Evolutionary conservation across 2,113 vertebrate genomes (phyloP), one percentile per base, ranked within the genome.

Genomic region (Edolisoma coerulescens): DNA sequence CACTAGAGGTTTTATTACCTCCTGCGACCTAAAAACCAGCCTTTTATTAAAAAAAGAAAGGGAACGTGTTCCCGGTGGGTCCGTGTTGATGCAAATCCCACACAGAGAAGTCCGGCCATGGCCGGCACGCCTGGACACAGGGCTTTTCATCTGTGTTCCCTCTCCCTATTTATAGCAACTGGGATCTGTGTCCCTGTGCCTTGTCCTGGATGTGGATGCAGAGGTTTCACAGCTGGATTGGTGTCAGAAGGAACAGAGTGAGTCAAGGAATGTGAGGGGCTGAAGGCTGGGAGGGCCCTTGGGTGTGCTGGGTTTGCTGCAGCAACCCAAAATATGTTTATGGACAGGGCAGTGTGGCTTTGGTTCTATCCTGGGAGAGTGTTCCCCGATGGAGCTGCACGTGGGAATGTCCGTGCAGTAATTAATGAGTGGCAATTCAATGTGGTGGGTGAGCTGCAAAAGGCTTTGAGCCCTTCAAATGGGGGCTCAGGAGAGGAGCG

Each of bases 91-190:
- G 9, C 57, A 16, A 54, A 87, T 78, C 83, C 79, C 7, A 11
- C 33, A 2, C 0, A 1, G 33, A 68, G 78, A 17, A 53, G 52
- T 6, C 27, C 0, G 6, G 19, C 30, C 4, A 8, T 2, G 9
- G 45, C 83, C 10, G 2, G 63, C 44, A 3, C 0, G 19, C 67
- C 39, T 8, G 74, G 65, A 28, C 11, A 8, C 1, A 14, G 56
- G 9, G 60, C 71, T 56, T 94, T 83, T 78, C 52, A 11, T 33
- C 78, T 90, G 4, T 20, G 59, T 63, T 56, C n/a, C 47, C 73
- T 71, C 57, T 89, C 44, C 44, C 84, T 92, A 18, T 83, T 78
- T 84, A 63, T 27, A 56, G 73, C 3, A 11, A 4, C 7, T 4
- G 52, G 70, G 81, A 68, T 21, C 16, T 4, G 1, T 12, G 65